phyloP scores from a whole-genome alignment of 2,113 vertebrate species.

The Bujurquina vittata region DNA sequence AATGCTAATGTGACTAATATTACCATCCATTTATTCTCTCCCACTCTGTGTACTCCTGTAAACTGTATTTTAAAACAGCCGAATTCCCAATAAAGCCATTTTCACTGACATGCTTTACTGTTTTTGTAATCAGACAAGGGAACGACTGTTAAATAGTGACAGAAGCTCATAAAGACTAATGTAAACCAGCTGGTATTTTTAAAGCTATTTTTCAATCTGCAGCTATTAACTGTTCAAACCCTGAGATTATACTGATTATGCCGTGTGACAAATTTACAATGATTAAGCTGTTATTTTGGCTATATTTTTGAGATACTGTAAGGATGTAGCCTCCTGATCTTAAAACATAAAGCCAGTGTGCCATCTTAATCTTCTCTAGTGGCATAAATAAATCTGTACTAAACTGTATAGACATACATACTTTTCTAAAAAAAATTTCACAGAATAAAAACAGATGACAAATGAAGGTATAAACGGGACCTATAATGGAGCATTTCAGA shows the following conservation, averaged over 20 bases:
- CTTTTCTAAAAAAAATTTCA: background rate
- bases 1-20: background rate
- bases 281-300: background rate
- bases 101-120: background rate
- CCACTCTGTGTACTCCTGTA: background rate
- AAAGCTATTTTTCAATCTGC: background rate
- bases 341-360: background rate
- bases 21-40: fast-evolving
- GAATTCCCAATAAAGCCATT: background rate
- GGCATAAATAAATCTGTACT: background rate
- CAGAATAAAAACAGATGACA: background rate
- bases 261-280: background rate
- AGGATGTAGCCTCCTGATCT: background rate
- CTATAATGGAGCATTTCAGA: background rate
- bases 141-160: background rate
- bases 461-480: background rate
- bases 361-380: background rate
- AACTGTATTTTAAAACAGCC: background rate
- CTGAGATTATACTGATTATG: background rate
- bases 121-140: background rate
- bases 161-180: background rate
- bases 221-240: background rate
- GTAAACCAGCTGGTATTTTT: background rate
- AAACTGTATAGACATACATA: background rate
- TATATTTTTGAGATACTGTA: background rate